These are phyloP conservation scores for Moxostoma hubbsi DNA, from an alignment of 2,797 vertebrate species.

Conservation along the genomic window DNA sequence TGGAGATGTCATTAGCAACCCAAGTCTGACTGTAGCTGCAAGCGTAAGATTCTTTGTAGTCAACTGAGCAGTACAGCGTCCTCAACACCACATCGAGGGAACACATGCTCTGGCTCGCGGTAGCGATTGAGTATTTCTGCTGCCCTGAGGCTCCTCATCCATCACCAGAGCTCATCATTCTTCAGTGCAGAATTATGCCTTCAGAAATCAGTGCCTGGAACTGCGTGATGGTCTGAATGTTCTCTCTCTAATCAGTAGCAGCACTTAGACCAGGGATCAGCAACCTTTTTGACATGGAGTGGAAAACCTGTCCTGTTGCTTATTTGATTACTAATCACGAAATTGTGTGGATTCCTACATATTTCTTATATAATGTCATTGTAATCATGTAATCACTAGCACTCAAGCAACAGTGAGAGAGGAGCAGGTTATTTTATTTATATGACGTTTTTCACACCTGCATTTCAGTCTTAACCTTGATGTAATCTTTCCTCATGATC, in stretches of 20 bases:
- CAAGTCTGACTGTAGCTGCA: slow-evolving; percentile 57
- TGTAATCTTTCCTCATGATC: too few species aligned
- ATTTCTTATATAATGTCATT: too few species aligned
- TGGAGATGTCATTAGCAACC: slow-evolving; percentile 68
- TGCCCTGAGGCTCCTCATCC: slow-evolving; percentile 58
- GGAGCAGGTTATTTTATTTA: too few species aligned
- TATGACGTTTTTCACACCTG: too few species aligned
- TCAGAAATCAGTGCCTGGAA: slow-evolving; percentile 31
- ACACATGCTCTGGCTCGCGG: slow-evolving; percentile 63
- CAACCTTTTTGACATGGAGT: too few species aligned
- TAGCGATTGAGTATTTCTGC: slow-evolving; percentile 67
- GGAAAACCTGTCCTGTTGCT: too few species aligned
- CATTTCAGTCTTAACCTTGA: too few species aligned
- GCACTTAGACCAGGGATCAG: too few species aligned
- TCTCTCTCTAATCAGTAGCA: slow-evolving; percentile 1
- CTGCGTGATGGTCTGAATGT: background rate
- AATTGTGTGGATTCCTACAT: too few species aligned
- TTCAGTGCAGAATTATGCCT: slow-evolving; percentile 32
- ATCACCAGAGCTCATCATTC: slow-evolving; percentile 56
- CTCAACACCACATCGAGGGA: slow-evolving; percentile 60
- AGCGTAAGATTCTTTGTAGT: slow-evolving; percentile 52
- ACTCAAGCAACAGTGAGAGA: too few species aligned
- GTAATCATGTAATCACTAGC: too few species aligned
- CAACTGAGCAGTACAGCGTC: slow-evolving; percentile 57
- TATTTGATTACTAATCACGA: too few species aligned